Evolutionary conservation across 2,113 vertebrate species (phyloP), one percentile per base, ranked within the genome.

Genomic region (Sturnira hondurensis): DNA sequence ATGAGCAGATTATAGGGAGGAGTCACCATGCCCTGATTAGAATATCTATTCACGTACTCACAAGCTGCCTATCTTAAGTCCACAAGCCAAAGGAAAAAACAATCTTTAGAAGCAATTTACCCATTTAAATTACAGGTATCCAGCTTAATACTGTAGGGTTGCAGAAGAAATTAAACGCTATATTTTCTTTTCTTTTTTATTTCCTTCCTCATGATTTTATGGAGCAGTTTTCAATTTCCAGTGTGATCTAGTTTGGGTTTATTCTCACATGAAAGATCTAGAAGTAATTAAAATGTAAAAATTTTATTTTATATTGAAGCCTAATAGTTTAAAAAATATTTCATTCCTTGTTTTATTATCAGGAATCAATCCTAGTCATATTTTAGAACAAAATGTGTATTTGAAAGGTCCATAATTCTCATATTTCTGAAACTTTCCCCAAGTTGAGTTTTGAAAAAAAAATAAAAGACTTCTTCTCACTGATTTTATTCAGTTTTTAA

Each of bases 401-500:
- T 86, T 58, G 8, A 94, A 92, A 92, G 0, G 2, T 58, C 11
- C 50, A 3, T 63, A 36, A 41, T 71, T 87, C 45, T 94, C 52
- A 58, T 73, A 92, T 73, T 80, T 85, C 38, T 80, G 41, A 74
- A 85, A 47, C 38, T 92, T 92, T 67, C 16, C 26, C 7, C 33
- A 54, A 58, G 52, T 71, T 47, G 16, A 82, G 73, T 86, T 87
- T 96, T 92, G 54, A 22, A 41, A 36, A 36, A 67, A 31, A 76
- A 17, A 33, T 70, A 50, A 73, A 65, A 65, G 2, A 16, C 2
- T 71, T 67, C 10, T 65, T 90, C 33, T 90, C 10, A 80, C 13
- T 89, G 45, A 67, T 85, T 82, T 52, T 86, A 61, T 83, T 77
- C 16, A 67, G 20, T 89, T 96, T 93, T 89, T 58, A 71, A 93